Evolutionary conservation across 2,113 vertebrate genomes (phyloP).

Genomic region (Pholis gunnellus): DNA sequence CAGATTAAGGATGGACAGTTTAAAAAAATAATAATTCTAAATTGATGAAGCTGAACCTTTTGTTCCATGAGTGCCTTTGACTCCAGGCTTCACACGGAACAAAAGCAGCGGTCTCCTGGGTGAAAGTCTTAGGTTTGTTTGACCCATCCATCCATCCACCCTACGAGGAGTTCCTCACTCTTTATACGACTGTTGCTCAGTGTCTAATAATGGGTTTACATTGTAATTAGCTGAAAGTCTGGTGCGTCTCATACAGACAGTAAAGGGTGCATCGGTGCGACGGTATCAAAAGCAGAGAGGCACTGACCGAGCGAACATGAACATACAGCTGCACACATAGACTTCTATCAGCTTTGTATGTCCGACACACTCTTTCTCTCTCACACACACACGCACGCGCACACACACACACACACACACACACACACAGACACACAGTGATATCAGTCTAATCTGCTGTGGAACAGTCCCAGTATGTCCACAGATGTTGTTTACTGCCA

Average conservation of each 20-base stretch:
- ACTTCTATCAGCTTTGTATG: conserved; percentile 10
- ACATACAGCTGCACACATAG: background rate
- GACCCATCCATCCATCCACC: background rate
- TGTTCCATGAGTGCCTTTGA: background rate
- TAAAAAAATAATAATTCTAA: too few relatives aligned
- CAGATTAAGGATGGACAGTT: too few relatives aligned
- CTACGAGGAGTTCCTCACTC: background rate
- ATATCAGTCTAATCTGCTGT: conserved; percentile 53
- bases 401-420: conserved; percentile 2
- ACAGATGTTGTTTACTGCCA: conserved; percentile 67
- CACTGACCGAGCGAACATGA: background rate
- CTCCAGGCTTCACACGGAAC: background rate
- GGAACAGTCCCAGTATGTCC: conserved; percentile 29
- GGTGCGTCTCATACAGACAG: too few relatives aligned
- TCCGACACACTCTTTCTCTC: background rate
- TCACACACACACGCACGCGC: background rate
- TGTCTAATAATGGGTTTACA: background rate
- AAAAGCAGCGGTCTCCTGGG: background rate
- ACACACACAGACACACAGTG: conserved; percentile 8
- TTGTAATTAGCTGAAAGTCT: too few relatives aligned
- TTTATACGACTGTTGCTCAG: too few relatives aligned
- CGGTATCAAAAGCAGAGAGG: background rate
- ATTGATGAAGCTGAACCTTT: too few relatives aligned
- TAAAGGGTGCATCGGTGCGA: too few relatives aligned
- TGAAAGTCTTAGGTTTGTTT: background rate